Conservation (phyloP, 1,140 invertebrate species). For the Wiebesia pumilae region DNA sequence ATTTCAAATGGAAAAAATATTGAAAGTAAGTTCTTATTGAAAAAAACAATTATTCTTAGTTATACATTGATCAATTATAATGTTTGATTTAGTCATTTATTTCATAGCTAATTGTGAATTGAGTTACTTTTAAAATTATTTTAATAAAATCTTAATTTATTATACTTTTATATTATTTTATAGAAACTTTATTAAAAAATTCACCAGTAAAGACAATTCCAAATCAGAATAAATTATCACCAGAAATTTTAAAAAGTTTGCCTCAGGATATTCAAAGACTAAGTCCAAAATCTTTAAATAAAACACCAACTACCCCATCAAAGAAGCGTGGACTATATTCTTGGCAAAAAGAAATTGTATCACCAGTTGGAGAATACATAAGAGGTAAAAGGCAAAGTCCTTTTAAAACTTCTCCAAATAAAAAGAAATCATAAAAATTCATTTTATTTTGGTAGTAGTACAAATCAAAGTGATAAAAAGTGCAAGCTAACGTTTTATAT, state of each 20-base stretch:
- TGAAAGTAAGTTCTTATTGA: constrained; percentile 9
- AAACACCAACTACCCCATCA: constrained; percentile 25
- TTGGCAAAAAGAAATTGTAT: constrained; percentile 52
- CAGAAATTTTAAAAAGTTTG: constrained; percentile 13
- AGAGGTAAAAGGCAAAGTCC: constrained; percentile 50
- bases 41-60: background rate
- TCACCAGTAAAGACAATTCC: background rate
- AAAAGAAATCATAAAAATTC: constrained; percentile 42
- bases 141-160: too few relatives aligned
- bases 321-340: constrained; percentile 30
- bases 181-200: constrained; percentile 13
- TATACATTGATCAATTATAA: background rate
- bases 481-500: constrained; percentile 36
- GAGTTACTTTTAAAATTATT: too few relatives aligned
- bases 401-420: constrained; percentile 48
- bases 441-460: constrained; percentile 3
- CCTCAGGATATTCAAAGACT: constrained; percentile 3
- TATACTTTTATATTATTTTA: background rate
- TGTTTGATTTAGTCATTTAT: too few relatives aligned
- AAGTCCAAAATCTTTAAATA: constrained; percentile 36
- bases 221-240: constrained; percentile 28
- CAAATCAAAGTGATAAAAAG: constrained; percentile 38
- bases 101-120: too few relatives aligned
- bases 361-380: constrained; percentile 52
- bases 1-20: constrained; percentile 19